phyloP scores from a whole-genome alignment of 2,113 vertebrate species.

The Muntiacus muntjak region DNA sequence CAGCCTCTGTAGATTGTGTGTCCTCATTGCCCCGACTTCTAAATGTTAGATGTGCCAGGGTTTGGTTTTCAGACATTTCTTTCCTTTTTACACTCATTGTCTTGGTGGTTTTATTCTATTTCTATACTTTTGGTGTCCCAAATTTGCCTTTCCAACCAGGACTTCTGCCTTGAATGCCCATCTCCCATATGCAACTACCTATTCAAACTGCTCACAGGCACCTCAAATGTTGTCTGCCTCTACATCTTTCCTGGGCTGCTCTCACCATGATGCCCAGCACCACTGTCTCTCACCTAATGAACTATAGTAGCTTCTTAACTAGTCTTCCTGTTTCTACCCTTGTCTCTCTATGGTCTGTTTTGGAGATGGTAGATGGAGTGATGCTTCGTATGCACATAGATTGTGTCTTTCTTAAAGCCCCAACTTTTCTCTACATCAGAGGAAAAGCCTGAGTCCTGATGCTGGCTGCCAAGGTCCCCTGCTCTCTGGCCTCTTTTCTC shows the following conservation, averaged over 20 bases:
- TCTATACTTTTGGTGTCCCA: neutral
- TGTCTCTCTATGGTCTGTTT: neutral
- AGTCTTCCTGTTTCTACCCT: neutral
- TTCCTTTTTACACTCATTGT: neutral
- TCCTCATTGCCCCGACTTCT: neutral
- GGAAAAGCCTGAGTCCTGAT: neutral
- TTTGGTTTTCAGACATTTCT: neutral
- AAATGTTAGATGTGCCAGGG: neutral
- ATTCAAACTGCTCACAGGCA: too few relatives aligned
- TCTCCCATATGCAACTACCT: neutral
- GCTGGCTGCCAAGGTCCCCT: neutral
- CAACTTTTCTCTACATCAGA: neutral
- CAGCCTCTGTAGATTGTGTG: neutral
- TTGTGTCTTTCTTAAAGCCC: neutral
- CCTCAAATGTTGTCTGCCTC: neutral
- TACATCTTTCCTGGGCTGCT: neutral
- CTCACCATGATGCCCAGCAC: neutral
- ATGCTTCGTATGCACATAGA: neutral
- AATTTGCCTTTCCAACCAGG: neutral
- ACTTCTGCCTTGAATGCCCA: neutral
- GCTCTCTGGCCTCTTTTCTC: too few relatives aligned
- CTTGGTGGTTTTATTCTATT: neutral
- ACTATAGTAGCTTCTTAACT: neutral
- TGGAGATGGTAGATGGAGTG: neutral
- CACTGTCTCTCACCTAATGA: neutral